Evolutionary conservation across 2,113 vertebrate genomes (phyloP).

Genomic region (Prochilodus magdalenae): DNA sequence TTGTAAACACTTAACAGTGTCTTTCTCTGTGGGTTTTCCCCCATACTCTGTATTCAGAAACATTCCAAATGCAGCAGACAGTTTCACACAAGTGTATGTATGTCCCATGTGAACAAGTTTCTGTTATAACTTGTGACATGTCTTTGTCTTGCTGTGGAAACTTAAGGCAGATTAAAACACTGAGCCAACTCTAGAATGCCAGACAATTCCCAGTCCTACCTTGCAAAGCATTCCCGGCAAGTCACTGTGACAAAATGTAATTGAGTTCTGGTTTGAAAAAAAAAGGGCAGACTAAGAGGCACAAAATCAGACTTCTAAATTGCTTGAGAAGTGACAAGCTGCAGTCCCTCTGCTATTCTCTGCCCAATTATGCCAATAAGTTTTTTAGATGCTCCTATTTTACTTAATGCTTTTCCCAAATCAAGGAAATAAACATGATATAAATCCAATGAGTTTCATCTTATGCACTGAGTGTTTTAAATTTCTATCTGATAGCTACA

Average conservation of each 20-base stretch:
- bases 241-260: constrained; percentile 5
- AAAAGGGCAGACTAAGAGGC: not conserved
- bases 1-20: too few species aligned
- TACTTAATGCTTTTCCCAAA: not conserved
- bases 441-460: too few species aligned
- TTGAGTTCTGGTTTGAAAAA: not conserved
- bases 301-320: not conserved
- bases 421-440: too few species aligned
- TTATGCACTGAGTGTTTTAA: too few species aligned
- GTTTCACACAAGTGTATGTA: too few species aligned
- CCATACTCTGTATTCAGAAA: too few species aligned
- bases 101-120: not conserved
- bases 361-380: not conserved
- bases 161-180: not conserved
- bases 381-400: not conserved
- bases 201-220: not conserved
- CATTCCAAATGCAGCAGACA: too few species aligned
- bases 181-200: not conserved
- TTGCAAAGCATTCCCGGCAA: not conserved
- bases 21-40: too few species aligned
- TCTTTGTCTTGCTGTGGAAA: too few species aligned
- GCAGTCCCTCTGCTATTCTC: not conserved
- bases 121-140: too few species aligned
- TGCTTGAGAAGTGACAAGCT: not conserved
- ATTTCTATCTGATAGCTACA: too few species aligned